A percentile compares a stretch with the other conserved stretches of the same genome.
phyloP scores from a whole-genome alignment of 2,797 vertebrate genomes.

The Serranus cabrilla region DNA sequence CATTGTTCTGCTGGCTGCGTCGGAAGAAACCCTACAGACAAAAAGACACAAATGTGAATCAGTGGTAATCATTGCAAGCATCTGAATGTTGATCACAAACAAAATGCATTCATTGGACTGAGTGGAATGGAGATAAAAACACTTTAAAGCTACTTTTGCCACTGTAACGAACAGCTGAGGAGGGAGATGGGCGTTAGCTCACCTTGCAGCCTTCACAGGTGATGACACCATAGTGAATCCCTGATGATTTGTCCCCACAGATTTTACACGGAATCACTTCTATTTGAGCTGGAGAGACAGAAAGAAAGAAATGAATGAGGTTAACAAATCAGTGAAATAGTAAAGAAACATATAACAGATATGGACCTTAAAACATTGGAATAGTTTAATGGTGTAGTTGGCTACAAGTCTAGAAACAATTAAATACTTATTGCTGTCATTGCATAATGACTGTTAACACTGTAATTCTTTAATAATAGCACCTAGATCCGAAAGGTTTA shows the following conservation, averaged over 20 bases:
- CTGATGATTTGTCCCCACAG: conserved; percentile 95
- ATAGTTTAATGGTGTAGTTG: neutral
- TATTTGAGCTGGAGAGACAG: conserved; percentile 89
- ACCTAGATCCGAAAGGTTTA: neutral
- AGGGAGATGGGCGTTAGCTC: conserved; percentile 49
- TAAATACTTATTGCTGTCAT: neutral
- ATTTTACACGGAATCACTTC: conserved; percentile 97
- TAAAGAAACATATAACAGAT: neutral
- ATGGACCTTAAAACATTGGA: neutral
- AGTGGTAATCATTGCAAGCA: neutral
- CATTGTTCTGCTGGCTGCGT: conserved; percentile 95
- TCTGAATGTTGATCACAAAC: neutral
- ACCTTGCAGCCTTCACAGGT: conserved; percentile 98
- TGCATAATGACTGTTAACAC: neutral
- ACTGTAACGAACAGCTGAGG: neutral
- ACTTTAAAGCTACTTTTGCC: neutral
- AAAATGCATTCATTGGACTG: neutral
- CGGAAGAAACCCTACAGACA: conserved; percentile 91
- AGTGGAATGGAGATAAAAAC: neutral
- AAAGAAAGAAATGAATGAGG: no score
- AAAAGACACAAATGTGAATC: neutral
- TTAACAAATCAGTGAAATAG: neutral
- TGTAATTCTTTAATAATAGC: neutral
- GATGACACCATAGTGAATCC: conserved; percentile 96
- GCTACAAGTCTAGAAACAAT: neutral